A percentile compares a stretch with the other conserved stretches of the same genome.
Conservation (phyloP, 2,113 vertebrate species). For the Lepidothrix coronata region DNA sequence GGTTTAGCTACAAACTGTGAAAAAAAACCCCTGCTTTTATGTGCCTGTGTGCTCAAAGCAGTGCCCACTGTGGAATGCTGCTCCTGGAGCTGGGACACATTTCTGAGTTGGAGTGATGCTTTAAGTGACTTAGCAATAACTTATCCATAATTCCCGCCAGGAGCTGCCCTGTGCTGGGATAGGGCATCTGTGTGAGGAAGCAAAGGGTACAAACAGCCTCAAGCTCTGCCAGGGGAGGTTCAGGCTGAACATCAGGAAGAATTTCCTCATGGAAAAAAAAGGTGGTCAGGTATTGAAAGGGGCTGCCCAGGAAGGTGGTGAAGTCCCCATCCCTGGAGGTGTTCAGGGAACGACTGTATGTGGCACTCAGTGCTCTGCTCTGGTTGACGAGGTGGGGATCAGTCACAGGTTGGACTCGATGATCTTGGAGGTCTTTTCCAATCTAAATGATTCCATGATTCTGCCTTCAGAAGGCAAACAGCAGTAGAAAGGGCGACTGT, state of each 20-base stretch:
- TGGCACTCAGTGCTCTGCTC: background rate
- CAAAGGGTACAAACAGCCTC: background rate
- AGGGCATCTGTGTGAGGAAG: background rate
- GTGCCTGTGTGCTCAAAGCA: background rate
- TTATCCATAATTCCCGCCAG: background rate
- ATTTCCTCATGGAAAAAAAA: background rate
- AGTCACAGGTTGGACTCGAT: background rate
- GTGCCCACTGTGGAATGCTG: background rate
- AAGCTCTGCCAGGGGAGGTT: background rate
- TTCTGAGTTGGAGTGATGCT: fast-evolving
- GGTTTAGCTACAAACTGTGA: background rate
- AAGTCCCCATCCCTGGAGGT: background rate
- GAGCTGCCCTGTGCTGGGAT: background rate
- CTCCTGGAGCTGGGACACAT: background rate
- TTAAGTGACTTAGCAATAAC: fast-evolving
- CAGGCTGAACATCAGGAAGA: fast-evolving
- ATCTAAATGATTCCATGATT: background rate
- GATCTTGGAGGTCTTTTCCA: background rate
- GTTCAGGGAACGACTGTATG: background rate
- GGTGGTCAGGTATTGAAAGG: background rate
- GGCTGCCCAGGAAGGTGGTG: background rate
- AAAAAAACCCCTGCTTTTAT: fast-evolving
- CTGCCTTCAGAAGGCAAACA: background rate
- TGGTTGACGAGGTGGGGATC: fast-evolving
- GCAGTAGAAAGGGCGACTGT: background rate